Conservation (phyloP, 2,888 invertebrate species). For the Pycnomerus fuliginosus region DNA sequence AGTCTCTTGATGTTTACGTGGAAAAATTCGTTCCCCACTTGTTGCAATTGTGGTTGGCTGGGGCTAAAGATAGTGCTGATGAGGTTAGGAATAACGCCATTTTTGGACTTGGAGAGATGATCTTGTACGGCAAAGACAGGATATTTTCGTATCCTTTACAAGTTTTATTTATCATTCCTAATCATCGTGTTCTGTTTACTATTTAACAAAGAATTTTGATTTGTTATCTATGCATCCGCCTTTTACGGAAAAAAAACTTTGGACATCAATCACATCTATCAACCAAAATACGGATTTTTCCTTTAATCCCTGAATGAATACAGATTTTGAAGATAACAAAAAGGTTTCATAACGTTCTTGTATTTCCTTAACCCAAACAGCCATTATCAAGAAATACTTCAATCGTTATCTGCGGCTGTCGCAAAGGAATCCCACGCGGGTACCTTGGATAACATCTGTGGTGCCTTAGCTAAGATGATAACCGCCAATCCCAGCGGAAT, state of each 20-base stretch:
- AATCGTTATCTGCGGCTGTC: constrained; percentile 66
- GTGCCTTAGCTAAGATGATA: constrained; percentile 73
- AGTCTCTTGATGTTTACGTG: constrained; percentile 59
- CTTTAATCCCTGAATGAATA: too few relatives aligned
- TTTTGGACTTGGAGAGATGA: constrained; percentile 74
- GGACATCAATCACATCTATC: too few relatives aligned
- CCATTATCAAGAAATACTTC: constrained; percentile 65
- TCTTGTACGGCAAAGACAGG: constrained; percentile 64
- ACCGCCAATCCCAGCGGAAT: constrained; percentile 62
- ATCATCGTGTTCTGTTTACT: too few relatives aligned
- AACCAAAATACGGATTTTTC: too few relatives aligned
- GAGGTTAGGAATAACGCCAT: constrained; percentile 77
- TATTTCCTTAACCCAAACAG: constrained; percentile 45
- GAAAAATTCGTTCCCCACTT: constrained; percentile 62
- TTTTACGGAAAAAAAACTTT: too few relatives aligned
- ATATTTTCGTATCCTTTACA: constrained; percentile 57
- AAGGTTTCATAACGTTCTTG: background rate
- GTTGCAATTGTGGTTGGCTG: constrained; percentile 63
- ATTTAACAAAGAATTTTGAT: too few relatives aligned
- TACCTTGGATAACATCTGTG: constrained; percentile 75
- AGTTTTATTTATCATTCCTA: constrained; percentile 4
- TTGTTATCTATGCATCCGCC: too few relatives aligned
- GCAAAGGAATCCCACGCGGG: constrained; percentile 64
- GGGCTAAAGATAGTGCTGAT: constrained; percentile 62
- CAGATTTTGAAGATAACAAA: too few relatives aligned